Percentiles rank a stretch among this genome's conserved stretches.
Evolutionary conservation across 2,797 vertebrate species (phyloP).

Genomic region (Anableps anableps): DNA sequence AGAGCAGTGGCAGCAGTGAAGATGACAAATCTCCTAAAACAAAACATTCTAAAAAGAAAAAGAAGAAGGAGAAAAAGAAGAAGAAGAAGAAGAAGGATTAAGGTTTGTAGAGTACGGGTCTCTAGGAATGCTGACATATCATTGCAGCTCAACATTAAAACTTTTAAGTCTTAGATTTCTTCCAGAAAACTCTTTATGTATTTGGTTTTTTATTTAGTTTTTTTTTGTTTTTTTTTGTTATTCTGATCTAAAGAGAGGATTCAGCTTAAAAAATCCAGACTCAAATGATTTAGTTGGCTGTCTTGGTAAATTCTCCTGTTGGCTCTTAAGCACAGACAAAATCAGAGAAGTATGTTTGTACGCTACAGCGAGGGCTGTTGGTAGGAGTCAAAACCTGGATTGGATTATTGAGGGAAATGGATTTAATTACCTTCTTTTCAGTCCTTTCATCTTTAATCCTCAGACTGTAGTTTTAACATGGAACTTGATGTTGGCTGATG

Average conservation of each 20-base stretch:
- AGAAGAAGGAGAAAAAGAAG: conserved; percentile 64
- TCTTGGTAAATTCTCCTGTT: neutral
- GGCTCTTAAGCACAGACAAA: neutral
- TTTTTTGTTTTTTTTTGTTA: neutral
- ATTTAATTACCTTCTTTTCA: neutral
- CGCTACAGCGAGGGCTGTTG: neutral
- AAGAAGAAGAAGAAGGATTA: conserved; percentile 58
- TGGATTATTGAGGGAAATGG: neutral
- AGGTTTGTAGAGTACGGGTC: neutral
- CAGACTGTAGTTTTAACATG: neutral
- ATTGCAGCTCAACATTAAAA: neutral
- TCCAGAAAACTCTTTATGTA: neutral
- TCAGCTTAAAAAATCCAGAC: neutral
- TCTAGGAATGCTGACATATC: neutral
- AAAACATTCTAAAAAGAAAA: conserved; percentile 69
- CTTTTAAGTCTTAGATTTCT: neutral
- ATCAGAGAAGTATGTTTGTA: neutral
- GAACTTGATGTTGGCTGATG: neutral
- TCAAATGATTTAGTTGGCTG: neutral
- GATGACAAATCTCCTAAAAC: conserved; percentile 39
- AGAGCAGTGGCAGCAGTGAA: conserved; percentile 44
- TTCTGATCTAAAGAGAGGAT: neutral
- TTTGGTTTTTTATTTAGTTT: too few relatives aligned
- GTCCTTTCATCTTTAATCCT: neutral
- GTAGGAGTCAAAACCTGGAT: neutral